Conservation (phyloP, 2,888 invertebrate genomes). For the Meliscaeva auricollis region DNA sequence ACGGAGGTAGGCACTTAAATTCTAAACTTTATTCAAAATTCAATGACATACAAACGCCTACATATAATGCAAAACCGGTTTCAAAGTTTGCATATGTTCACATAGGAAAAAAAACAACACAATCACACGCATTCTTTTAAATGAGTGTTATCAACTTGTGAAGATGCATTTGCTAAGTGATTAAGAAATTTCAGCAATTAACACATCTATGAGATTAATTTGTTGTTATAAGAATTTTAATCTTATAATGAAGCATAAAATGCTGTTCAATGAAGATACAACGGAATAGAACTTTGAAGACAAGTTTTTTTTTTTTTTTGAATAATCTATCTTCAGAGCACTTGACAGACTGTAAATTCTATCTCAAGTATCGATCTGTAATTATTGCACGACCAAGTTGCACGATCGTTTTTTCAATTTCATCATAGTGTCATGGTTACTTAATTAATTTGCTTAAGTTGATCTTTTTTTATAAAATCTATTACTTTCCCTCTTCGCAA, state of each 20-base stretch:
- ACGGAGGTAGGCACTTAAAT: neutral
- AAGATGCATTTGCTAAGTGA: slow-evolving; percentile 28
- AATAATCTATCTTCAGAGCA: neutral
- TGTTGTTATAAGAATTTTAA: neutral
- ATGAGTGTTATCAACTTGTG: slow-evolving; percentile 10
- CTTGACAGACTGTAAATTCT: too few relatives aligned
- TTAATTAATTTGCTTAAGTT: too few relatives aligned
- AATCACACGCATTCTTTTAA: neutral
- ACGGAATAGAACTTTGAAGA: neutral
- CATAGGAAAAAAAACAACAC: slow-evolving; percentile 12
- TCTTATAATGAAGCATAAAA: neutral
- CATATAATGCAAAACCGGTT: slow-evolving; percentile 25
- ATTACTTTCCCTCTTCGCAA: too few relatives aligned
- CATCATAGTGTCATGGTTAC: too few relatives aligned
- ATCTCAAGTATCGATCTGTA: neutral
- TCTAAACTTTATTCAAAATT: slow-evolving; percentile 11
- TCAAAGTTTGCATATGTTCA: slow-evolving; percentile 1
- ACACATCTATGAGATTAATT: neutral
- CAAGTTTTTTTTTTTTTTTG: neutral
- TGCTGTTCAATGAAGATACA: neutral
- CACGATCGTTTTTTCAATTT: too few relatives aligned
- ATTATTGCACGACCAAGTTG: neutral
- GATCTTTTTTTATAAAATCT: too few relatives aligned
- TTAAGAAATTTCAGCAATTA: neutral
- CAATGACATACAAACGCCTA: slow-evolving; percentile 31